These are phyloP conservation scores for Neotragus moschatus DNA, from an alignment of 2,113 vertebrate genomes.

Conservation along the genomic window DNA sequence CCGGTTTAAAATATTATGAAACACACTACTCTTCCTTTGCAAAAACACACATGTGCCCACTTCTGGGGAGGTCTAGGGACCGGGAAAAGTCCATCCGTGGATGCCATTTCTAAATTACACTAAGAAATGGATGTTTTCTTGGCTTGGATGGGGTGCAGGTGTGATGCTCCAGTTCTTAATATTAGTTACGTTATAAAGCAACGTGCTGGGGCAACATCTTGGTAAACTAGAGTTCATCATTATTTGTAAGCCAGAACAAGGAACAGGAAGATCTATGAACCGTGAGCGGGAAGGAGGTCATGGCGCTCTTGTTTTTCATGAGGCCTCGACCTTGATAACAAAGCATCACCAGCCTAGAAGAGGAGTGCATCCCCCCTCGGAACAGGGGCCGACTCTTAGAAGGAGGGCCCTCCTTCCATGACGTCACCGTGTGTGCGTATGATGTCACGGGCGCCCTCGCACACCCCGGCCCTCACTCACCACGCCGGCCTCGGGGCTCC, in stretches of 20 bases:
- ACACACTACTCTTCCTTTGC: neutral
- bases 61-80: neutral
- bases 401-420: neutral
- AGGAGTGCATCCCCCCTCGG: slow-evolving; percentile 5
- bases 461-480: slow-evolving; percentile 79
- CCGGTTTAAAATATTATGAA: neutral
- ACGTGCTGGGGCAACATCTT: neutral
- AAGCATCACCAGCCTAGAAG: neutral
- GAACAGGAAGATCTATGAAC: slow-evolving; percentile 23
- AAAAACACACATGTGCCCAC: neutral
- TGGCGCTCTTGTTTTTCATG: neutral
- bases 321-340: neutral
- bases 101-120: neutral
- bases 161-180: neutral
- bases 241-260: neutral
- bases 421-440: neutral
- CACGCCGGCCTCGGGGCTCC: slow-evolving; percentile 97
- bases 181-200: neutral
- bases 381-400: slow-evolving; percentile 19
- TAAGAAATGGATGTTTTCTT: neutral
- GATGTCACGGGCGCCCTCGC: fast-evolving
- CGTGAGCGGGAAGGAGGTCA: neutral
- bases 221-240: neutral
- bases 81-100: neutral
- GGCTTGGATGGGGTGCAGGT: neutral